phyloP scores from a whole-genome alignment of 2,888 invertebrate genomes.

The Andrena bicolor region DNA sequence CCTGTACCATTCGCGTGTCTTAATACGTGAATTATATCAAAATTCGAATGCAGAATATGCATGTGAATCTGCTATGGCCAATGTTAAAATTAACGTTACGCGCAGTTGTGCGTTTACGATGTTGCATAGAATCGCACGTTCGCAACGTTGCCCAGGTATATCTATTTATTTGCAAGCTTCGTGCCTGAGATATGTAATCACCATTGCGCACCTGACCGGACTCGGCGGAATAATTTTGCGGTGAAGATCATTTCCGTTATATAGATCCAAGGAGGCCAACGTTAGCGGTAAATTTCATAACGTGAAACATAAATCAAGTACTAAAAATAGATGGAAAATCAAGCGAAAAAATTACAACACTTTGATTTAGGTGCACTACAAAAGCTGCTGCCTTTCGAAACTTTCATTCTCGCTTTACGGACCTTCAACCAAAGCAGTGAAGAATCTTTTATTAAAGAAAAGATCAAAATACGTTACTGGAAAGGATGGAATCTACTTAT shows the following conservation, averaged over 20 bases:
- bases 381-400: not conserved
- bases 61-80: constrained; percentile 25
- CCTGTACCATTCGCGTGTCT: not conserved
- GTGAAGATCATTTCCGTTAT: constrained; percentile 57
- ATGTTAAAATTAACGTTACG: constrained; percentile 50
- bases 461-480: too few species aligned
- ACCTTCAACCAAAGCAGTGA: not conserved
- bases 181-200: constrained; percentile 56
- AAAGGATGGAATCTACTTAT: too few species aligned
- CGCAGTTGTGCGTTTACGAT: constrained; percentile 35
- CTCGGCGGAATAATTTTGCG: constrained; percentile 55
- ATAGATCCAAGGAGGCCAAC: constrained; percentile 40
- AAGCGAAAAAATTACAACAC: not conserved
- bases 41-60: constrained; percentile 27
- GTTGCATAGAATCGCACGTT: constrained; percentile 26
- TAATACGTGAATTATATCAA: constrained; percentile 5
- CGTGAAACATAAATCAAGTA: constrained; percentile 13
- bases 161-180: constrained; percentile 51
- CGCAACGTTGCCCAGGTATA: constrained; percentile 37
- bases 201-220: constrained; percentile 46
- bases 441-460: too few species aligned
- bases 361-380: not conserved
- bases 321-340: too few species aligned
- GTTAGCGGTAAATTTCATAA: constrained; percentile 34
- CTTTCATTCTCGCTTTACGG: not conserved